A percentile compares a stretch with the other conserved stretches of the same genome.
Evolutionary conservation across 1,140 invertebrate species (phyloP).

Genomic region (Cotesia vestalis): DNA sequence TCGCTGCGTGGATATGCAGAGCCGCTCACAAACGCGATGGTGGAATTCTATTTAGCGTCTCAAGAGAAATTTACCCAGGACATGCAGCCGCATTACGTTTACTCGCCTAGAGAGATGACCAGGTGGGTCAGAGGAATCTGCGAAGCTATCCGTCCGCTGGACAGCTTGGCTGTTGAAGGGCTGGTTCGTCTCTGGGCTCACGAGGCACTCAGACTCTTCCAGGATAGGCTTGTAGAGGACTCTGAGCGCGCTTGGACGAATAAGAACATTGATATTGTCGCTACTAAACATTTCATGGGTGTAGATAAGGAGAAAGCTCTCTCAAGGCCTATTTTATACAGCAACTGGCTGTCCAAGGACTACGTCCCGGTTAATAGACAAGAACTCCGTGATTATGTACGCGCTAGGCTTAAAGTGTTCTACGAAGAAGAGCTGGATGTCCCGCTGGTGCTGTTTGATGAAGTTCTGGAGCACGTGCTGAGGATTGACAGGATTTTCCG

Average conservation of each 20-base stretch:
- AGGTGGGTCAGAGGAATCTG: constrained; percentile 99
- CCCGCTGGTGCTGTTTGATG: constrained; percentile 96
- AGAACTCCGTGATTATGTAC: constrained; percentile 94
- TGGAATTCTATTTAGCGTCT: constrained; percentile 96
- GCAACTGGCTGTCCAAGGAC: constrained; percentile 98
- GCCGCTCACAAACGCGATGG: constrained; percentile 98
- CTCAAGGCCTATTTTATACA: constrained; percentile 92
- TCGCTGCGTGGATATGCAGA: constrained; percentile 92
- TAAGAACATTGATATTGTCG: constrained; percentile 95
- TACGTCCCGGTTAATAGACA: constrained; percentile 97
- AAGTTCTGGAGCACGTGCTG: constrained; percentile 97
- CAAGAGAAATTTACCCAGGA: constrained; percentile 99
- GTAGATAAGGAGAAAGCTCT: constrained; percentile 89
- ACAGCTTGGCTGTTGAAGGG: constrained; percentile 90
- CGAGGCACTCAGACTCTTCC: constrained; percentile 97
- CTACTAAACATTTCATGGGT: constrained; percentile 93
- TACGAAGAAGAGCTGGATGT: constrained; percentile 99
- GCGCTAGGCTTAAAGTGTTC: constrained; percentile 97
- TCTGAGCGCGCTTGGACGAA: constrained; percentile 97
- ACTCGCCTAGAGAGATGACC: constrained; percentile 99
- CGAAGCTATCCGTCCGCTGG: constrained; percentile 95
- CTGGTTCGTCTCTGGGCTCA: constrained; percentile 98
- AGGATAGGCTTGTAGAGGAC: constrained; percentile 94
- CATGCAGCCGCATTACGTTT: constrained; percentile 99
- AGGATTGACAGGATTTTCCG: constrained; percentile 98